A percentile compares a stretch with the other conserved stretches of the same genome.
These are phyloP conservation scores for Montipora sp. DNA, from an alignment of 64 coral and sea anemone species.

Conservation along the genomic window DNA sequence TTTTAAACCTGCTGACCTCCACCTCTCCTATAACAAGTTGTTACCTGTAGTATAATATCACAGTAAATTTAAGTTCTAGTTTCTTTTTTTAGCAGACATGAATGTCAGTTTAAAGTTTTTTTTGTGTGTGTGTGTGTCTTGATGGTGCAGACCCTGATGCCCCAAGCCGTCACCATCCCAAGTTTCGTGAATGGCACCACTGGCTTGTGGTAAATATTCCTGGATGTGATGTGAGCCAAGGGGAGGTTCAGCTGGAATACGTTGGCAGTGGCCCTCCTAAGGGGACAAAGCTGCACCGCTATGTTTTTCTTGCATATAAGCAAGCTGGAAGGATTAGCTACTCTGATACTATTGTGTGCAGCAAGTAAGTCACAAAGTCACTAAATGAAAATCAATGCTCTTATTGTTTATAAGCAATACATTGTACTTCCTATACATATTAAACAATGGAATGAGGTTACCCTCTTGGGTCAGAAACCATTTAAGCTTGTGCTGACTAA, in stretches of 20 bases:
- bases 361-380: conserved; percentile 25
- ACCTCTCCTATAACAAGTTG: too few species aligned
- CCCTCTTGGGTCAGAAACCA: too few species aligned
- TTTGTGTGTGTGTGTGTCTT: neutral
- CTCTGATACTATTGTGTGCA: conserved; percentile 49
- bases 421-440: too few species aligned
- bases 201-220: conserved; percentile 81
- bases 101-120: too few species aligned
- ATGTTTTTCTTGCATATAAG: conserved; percentile 69
- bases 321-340: conserved; percentile 56
- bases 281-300: conserved; percentile 71
- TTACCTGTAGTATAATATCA: too few species aligned
- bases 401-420: too few species aligned
- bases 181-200: conserved; percentile 75
- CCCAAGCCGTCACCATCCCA: conserved; percentile 50
- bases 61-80: too few species aligned
- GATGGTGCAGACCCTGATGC: conserved; percentile 68
- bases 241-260: conserved; percentile 49
- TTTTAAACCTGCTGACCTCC: too few species aligned
- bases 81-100: too few species aligned
- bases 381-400: too few species aligned
- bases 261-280: conserved; percentile 68
- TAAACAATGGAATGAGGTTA: too few species aligned
- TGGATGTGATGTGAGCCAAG: conserved; percentile 69
- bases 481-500: too few species aligned